Evolutionary conservation across 2,113 vertebrate genomes (phyloP), one percentile per base, ranked within the genome.

Genomic region (Neofelis nebulosa): DNA sequence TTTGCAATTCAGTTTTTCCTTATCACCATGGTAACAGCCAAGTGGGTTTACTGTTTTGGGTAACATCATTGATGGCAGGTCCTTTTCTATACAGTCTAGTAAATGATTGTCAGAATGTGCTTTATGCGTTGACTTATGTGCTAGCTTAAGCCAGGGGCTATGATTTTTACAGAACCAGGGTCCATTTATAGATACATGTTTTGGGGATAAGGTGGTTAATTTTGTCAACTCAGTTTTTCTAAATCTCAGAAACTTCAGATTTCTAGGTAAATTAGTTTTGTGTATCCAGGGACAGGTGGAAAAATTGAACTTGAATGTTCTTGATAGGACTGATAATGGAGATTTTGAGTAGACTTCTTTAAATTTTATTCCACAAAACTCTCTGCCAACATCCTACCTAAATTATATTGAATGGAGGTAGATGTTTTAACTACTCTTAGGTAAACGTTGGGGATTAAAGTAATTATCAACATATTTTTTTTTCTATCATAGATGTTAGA

Each of bases 181-280:
- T 94, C 8, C 66, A 96, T 86, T 93, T 95, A 86, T 55, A 89
- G 6, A 68, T 76, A 87, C 9, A 41, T 66, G 88, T 88, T 95
- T 96, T 71, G 31, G 38, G 25, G 25, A 91, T 82, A 73, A 68
- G 10, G 38, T 97, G 85, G 89, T 18, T 95, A 23, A 89, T 25
- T 84, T 52, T 89, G 52, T 38, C 73, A 84, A n/a, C 38, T 83
- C 27, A 87, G 21, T 79, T 94, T 68, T 82, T 95, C 15, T 81
- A 91, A 94, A 79, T 19, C 14, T 36, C 50, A 95, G 55, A 81
- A 95, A 83, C 31, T 91, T 91, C 57, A 86, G 33, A 94, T 12
- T 91, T 91, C 29, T 55, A 82, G 65, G 36, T 96, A 92, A 93
- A 97, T 98, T 95, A 79, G n/a, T 74, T 95, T 85, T 74, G 33